phyloP scores from a whole-genome alignment of 1,140 invertebrate genomes.

The Drosophila tristis region DNA sequence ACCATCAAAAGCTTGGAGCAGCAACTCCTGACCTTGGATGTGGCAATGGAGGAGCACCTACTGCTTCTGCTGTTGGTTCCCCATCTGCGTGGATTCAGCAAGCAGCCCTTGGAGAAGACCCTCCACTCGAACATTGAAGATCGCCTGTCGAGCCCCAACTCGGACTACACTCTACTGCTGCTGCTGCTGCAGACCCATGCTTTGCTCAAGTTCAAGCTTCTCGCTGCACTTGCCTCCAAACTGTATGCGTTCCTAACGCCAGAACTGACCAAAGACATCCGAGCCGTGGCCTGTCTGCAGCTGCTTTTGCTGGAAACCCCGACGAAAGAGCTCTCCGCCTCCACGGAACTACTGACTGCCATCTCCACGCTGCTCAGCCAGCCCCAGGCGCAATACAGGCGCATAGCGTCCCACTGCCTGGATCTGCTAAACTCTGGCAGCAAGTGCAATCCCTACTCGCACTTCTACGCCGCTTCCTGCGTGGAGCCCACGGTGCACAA shows the following conservation, averaged over 20 bases:
- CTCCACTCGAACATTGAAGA: constrained; percentile 36
- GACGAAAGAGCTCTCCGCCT: constrained; percentile 17
- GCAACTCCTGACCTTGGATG: constrained; percentile 31
- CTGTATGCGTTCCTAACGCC: constrained; percentile 29
- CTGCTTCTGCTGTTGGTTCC: constrained; percentile 59
- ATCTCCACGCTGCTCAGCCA: constrained; percentile 44
- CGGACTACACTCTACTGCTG: constrained; percentile 39
- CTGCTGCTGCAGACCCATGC: constrained; percentile 62
- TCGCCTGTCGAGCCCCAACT: constrained; percentile 4
- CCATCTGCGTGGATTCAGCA: constrained; percentile 60
- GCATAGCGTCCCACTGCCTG: constrained; percentile 68
- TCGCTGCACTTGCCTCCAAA: constrained; percentile 2
- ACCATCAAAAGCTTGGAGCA: constrained; percentile 46
- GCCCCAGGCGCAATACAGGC: constrained; percentile 43
- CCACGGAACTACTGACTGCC: background rate
- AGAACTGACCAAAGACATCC: constrained; percentile 20
- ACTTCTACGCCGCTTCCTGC: constrained; percentile 89
- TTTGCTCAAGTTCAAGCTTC: constrained; percentile 55
- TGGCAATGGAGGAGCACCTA: constrained; percentile 42
- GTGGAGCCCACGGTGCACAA: constrained; percentile 88
- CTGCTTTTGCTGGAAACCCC: constrained; percentile 31
- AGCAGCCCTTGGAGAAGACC: constrained; percentile 38
- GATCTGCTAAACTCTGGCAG: constrained; percentile 25
- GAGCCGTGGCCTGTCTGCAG: constrained; percentile 57
- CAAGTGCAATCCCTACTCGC: constrained; percentile 85